Percentiles rank a stretch among this genome's conserved stretches.
These are phyloP conservation scores for Stenodema calcarata DNA, from an alignment of 2,888 invertebrate genomes.

Conservation along the genomic window DNA sequence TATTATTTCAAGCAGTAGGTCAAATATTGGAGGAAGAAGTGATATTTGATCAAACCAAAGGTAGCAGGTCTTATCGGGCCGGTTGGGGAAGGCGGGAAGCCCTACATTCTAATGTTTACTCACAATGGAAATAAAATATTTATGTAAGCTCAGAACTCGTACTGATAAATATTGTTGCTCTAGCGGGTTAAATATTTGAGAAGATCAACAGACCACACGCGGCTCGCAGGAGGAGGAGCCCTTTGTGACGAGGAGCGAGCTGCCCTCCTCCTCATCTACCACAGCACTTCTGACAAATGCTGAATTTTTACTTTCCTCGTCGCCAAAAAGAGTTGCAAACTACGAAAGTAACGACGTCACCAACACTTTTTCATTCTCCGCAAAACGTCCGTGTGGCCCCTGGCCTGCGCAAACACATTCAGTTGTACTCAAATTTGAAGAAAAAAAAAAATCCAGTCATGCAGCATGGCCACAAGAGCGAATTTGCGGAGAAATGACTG, in stretches of 20 bases:
- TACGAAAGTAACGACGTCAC: no score
- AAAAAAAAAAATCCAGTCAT: no score
- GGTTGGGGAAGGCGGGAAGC: neutral
- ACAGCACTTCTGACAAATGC: neutral
- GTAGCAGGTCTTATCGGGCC: slow-evolving; percentile 18
- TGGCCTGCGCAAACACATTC: no score
- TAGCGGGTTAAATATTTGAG: slow-evolving; percentile 36
- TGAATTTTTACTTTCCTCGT: no score
- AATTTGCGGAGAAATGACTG: no score
- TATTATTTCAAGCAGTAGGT: neutral
- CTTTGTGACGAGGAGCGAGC: neutral
- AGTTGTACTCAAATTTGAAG: no score
- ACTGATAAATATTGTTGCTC: slow-evolving; percentile 37
- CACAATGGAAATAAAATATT: slow-evolving; percentile 34
- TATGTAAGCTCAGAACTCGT: slow-evolving; percentile 33
- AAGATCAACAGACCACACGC: slow-evolving; percentile 31
- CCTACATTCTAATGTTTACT: slow-evolving; percentile 27
- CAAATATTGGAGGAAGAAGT: slow-evolving; percentile 16
- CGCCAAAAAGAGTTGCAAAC: no score
- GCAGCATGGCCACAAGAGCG: no score
- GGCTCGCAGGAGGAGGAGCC: neutral
- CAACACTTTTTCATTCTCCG: no score
- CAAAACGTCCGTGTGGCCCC: no score
- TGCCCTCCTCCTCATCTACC: neutral
- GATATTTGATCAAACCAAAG: slow-evolving; percentile 23